Evolutionary conservation across 2,113 vertebrate species (phyloP).

Genomic region (Gracilinanus agilis): DNA sequence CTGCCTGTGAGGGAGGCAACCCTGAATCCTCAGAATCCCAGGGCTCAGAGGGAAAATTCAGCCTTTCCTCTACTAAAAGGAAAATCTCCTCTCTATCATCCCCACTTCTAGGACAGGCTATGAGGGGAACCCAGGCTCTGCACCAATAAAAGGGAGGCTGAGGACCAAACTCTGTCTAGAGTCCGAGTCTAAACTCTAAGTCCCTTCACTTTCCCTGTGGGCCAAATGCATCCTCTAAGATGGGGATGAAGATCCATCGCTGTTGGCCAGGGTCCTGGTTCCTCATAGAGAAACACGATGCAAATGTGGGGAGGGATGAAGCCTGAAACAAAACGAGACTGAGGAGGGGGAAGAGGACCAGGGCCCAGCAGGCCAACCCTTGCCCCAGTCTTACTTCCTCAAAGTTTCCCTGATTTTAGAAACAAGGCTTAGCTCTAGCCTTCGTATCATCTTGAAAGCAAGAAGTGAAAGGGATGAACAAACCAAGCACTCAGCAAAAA

Average conservation of each 20-base stretch:
- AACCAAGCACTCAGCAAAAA: constrained; percentile 54
- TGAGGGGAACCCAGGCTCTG: background rate
- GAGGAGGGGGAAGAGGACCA: background rate
- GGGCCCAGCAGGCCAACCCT: constrained; percentile 32
- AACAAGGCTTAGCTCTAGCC: constrained; percentile 52
- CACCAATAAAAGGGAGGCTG: background rate
- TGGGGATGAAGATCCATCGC: background rate
- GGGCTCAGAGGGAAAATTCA: background rate
- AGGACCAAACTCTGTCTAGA: background rate
- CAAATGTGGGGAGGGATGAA: constrained; percentile 6
- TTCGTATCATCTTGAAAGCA: constrained; percentile 79
- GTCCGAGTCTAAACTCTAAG: background rate
- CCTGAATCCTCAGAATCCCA: background rate
- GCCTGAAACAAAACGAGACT: background rate
- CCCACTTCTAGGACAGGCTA: background rate
- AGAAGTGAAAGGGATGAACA: constrained; percentile 82
- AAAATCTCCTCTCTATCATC: background rate
- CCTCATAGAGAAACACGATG: background rate
- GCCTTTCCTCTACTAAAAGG: background rate
- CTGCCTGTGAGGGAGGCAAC: too few species aligned
- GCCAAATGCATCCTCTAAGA: background rate
- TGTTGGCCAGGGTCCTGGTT: background rate
- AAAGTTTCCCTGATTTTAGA: constrained; percentile 48
- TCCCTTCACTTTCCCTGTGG: too few species aligned
- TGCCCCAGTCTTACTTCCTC: constrained; percentile 63